Conservation (phyloP, 2,797 vertebrate species). For the Microtus agrestis region DNA sequence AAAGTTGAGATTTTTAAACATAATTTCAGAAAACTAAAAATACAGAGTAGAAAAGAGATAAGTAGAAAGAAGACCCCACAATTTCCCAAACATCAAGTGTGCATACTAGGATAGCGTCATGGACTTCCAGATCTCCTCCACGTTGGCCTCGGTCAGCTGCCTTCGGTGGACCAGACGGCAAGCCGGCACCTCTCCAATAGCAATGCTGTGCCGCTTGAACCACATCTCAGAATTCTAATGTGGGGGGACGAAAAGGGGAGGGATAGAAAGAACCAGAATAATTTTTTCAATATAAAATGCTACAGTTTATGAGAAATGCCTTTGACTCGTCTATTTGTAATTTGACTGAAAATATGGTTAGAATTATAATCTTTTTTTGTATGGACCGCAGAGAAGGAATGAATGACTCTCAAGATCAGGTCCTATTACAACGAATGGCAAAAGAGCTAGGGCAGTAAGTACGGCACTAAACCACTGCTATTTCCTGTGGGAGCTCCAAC, state of each 20-base stretch:
- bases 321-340: neutral
- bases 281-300: conserved; percentile 33
- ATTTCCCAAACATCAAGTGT: neutral
- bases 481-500: conserved; percentile 40
- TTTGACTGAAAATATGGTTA: conserved; percentile 50
- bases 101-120: conserved; percentile 91
- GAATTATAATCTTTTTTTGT: conserved; percentile 31
- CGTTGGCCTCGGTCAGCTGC: conserved; percentile 91
- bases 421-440: neutral
- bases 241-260: too few species aligned
- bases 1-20: neutral
- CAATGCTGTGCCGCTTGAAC: conserved; percentile 97
- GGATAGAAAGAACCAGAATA: neutral
- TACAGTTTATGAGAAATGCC: conserved; percentile 6
- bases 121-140: conserved; percentile 96
- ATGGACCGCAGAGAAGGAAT: neutral
- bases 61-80: neutral
- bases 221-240: conserved; percentile 92
- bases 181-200: conserved; percentile 94
- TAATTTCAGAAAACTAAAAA: conserved; percentile 60
- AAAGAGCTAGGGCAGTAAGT: neutral
- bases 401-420: neutral
- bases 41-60: conserved; percentile 20
- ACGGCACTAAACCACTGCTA: neutral
- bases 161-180: conserved; percentile 93